Percentiles rank a stretch among this genome's conserved stretches.
phyloP scores from a whole-genome alignment of 2,113 vertebrate species.

The Hucho hucho region DNA sequence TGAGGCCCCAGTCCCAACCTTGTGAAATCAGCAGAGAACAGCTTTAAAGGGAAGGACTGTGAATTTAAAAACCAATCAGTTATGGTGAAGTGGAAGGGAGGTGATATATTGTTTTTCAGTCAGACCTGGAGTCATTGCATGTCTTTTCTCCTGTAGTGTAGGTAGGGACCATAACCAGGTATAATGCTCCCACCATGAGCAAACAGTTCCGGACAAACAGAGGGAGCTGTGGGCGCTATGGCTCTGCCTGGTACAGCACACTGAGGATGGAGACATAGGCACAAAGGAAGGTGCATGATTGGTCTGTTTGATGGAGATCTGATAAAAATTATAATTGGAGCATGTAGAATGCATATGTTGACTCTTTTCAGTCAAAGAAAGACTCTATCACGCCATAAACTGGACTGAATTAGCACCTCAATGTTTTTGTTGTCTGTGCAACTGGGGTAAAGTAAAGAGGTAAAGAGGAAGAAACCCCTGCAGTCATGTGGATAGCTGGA shows the following conservation, averaged over 20 bases:
- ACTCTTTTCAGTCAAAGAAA: slow-evolving; percentile 65
- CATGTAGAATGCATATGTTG: slow-evolving; percentile 69
- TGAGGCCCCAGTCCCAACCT: background rate
- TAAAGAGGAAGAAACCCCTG: slow-evolving; percentile 50
- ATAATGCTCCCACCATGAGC: slow-evolving; percentile 82
- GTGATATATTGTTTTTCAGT: slow-evolving; percentile 56
- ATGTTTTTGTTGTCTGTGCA: slow-evolving; percentile 66
- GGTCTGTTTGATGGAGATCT: slow-evolving; percentile 71
- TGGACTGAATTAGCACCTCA: slow-evolving; percentile 53
- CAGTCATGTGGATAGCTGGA: slow-evolving; percentile 14
- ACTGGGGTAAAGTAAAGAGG: slow-evolving; percentile 44
- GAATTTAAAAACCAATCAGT: slow-evolving; percentile 56
- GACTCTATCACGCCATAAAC: slow-evolving; percentile 66
- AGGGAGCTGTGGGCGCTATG: slow-evolving; percentile 67
- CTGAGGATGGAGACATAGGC: slow-evolving; percentile 52
- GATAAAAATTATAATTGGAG: slow-evolving; percentile 73
- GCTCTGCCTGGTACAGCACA: slow-evolving; percentile 85
- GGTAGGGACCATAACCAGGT: slow-evolving; percentile 54
- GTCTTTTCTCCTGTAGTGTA: slow-evolving; percentile 33
- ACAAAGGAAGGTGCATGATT: slow-evolving; percentile 61
- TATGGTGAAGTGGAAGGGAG: slow-evolving; percentile 38
- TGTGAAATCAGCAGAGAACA: slow-evolving; percentile 37
- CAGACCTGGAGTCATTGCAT: slow-evolving; percentile 33
- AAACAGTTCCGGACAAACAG: slow-evolving; percentile 85
- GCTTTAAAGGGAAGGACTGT: slow-evolving; percentile 29